These are phyloP conservation scores for Brachymystax lenok DNA, from an alignment of 2,797 vertebrate species.

Conservation along the genomic window DNA sequence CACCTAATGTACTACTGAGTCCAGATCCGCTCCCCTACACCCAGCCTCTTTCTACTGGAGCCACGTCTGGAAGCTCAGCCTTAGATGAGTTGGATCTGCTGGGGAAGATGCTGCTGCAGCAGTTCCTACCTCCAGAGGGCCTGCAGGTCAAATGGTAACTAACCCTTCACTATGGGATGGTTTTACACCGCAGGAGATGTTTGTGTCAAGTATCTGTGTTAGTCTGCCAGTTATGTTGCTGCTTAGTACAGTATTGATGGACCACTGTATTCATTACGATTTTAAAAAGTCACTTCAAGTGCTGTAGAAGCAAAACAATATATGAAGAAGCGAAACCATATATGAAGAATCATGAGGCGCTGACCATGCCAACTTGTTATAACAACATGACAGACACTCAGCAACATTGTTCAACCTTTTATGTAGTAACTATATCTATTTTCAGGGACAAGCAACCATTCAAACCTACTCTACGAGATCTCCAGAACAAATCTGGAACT, in stretches of 20 bases:
- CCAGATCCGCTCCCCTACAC: constrained; percentile 51
- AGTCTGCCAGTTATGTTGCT: background rate
- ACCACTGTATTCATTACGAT: background rate
- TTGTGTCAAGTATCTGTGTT: too few relatives aligned
- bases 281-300: background rate
- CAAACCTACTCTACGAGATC: constrained; percentile 91
- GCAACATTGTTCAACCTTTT: background rate
- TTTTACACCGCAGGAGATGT: background rate
- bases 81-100: constrained; percentile 93
- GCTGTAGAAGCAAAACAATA: too few relatives aligned
- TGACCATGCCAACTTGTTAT: background rate
- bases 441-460: constrained; percentile 90
- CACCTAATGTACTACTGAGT: constrained; percentile 68
- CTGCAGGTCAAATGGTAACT: constrained; percentile 94
- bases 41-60: constrained; percentile 46
- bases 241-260: background rate
- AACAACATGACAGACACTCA: background rate
- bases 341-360: too few relatives aligned
- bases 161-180: background rate
- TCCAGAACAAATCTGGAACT: constrained; percentile 84
- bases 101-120: constrained; percentile 93
- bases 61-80: constrained; percentile 64
- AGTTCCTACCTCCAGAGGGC: constrained; percentile 91
- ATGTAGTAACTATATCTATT: background rate
- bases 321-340: too few relatives aligned